These are phyloP conservation scores for Sphinx pinastri DNA, from an alignment of 2,888 invertebrate genomes.

Conservation along the genomic window DNA sequence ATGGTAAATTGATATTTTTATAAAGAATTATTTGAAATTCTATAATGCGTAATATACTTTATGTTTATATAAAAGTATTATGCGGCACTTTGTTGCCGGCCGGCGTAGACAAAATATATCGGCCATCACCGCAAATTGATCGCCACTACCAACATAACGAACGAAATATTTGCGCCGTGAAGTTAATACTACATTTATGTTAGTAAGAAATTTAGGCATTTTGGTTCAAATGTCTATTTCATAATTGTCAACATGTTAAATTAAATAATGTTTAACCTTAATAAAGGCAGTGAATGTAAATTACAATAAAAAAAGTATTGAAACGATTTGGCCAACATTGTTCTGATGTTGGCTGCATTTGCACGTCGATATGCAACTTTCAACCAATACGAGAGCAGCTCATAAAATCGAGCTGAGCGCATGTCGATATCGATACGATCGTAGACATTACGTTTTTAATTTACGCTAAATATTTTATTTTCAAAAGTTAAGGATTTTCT, in stretches of 20 bases:
- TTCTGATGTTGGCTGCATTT: constrained; percentile 58
- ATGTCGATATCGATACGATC: constrained; percentile 41
- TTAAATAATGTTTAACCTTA: too few relatives aligned
- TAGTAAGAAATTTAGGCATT: neutral
- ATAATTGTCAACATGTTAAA: neutral
- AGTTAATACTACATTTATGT: neutral
- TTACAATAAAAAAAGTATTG: constrained; percentile 1
- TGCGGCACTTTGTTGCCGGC: constrained; percentile 14
- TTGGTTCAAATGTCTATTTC: neutral
- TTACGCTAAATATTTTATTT: neutral
- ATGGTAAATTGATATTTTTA: neutral
- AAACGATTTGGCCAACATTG: constrained; percentile 22
- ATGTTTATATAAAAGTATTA: neutral
- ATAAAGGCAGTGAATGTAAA: neutral
- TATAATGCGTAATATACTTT: neutral
- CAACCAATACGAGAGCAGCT: constrained; percentile 61
- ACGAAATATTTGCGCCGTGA: constrained; percentile 24
- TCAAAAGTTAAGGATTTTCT: neutral
- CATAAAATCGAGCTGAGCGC: constrained; percentile 38
- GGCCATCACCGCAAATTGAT: constrained; percentile 22
- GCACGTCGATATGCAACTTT: constrained; percentile 45
- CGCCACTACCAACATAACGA: constrained; percentile 19
- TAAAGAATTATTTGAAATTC: neutral
- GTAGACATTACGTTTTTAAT: neutral
- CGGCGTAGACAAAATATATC: neutral